Base-by-base conservation (phyloP, 2,888 invertebrate genomes). In the Neoitamus cyanurus region DNA sequence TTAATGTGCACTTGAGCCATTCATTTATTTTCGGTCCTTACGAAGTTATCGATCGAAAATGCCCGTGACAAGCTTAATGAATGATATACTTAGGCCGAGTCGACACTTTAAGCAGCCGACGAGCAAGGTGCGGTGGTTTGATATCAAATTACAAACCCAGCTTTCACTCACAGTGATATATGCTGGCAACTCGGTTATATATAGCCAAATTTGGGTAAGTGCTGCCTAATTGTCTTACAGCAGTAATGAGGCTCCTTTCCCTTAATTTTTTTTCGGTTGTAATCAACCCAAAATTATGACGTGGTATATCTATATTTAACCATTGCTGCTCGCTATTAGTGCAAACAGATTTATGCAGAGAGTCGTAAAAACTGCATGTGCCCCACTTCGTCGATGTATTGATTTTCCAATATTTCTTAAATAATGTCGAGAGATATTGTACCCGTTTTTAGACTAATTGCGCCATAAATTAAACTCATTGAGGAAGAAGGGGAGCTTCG, bases 61-160 rank as follows among this genome's bases (percentile, higher is more conserved):
- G 20, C 75, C 42, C 28, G 75, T 75, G 34, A 75, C 42, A 25
- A 30, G 37, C 42, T 75, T 75, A 75, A 75, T 75, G 20, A 75
- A 37, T 37, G 25, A 42, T 75, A 37, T 20, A 70, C 15, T 13
- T 70, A 11, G 25, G 42, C 75, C 13, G 37, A 36, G 36, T 73
- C 36, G 73, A 15, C 36, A 73, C 37, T 73, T 73, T 42, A 20
- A 75, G 75, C 25, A 37, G 42, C 37, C 37, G 11, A 75, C 37
- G 7, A 30, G 13, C 28, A 58, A 58, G 58, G 58, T 58, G 25
- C 58, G 25, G 75, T n/a, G 1, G 42, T 42, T 25, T 75, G 42
- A 9, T 75, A 75, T 75, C 42, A 75, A 75, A 75, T 75, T 75
- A 75, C 75, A 75, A 75, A 28, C 13, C 25, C 75, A 75, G 13